Evolutionary conservation across 2,888 invertebrate species (phyloP).

Genomic region (Leptarthrus brevirostris): DNA sequence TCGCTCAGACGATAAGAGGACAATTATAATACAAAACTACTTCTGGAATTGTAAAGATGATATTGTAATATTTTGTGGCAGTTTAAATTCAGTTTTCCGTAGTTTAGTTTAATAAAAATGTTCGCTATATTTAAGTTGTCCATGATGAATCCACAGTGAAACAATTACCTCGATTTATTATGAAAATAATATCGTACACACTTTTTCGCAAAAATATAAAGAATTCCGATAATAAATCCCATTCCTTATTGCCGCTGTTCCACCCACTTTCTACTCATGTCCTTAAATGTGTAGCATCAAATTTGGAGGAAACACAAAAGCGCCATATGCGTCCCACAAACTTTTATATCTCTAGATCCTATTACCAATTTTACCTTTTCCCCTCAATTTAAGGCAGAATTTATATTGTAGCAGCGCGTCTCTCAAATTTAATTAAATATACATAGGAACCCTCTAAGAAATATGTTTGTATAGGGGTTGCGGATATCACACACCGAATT

Average conservation of each 20-base stretch:
- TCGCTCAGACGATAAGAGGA: too few relatives aligned
- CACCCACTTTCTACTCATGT: slow-evolving; percentile 4
- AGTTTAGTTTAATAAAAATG: too few relatives aligned
- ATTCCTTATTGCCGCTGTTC: neutral
- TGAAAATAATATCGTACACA: too few relatives aligned
- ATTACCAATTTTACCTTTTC: slow-evolving; percentile 40
- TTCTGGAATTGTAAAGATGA: too few relatives aligned
- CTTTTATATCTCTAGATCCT: slow-evolving; percentile 36
- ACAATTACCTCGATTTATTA: too few relatives aligned
- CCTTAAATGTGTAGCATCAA: neutral
- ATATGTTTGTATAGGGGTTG: slow-evolving; percentile 27
- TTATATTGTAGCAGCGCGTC: slow-evolving; percentile 40
- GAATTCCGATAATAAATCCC: slow-evolving; percentile 9
- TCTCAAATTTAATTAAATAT: slow-evolving; percentile 49
- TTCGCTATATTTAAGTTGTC: too few relatives aligned
- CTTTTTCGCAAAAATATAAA: neutral
- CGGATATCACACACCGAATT: slow-evolving; percentile 8
- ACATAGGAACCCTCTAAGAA: slow-evolving; percentile 43
- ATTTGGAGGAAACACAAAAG: neutral
- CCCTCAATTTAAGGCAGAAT: slow-evolving; percentile 41
- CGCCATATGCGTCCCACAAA: slow-evolving; percentile 35
- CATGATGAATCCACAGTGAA: too few relatives aligned
- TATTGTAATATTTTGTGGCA: too few relatives aligned
- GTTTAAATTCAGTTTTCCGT: too few relatives aligned
- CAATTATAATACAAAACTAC: too few relatives aligned